A percentile compares a stretch with the other conserved stretches of the same genome.
Evolutionary conservation across 2,888 invertebrate genomes (phyloP).

Genomic region (Pyralis farinalis): DNA sequence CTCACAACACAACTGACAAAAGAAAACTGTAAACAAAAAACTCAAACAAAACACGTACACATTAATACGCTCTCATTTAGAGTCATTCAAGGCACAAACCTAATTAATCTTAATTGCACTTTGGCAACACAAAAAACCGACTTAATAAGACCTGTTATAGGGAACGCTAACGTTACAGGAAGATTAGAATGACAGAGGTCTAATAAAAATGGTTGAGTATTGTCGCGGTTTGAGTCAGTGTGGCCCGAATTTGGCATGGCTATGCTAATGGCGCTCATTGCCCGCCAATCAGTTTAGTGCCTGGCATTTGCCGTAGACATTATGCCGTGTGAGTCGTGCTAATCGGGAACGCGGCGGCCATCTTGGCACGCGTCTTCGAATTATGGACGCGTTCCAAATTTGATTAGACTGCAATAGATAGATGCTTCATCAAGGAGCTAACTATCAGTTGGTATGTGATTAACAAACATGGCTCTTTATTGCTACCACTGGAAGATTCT

Average conservation of each 20-base stretch:
- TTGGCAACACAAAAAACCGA: constrained; percentile 29
- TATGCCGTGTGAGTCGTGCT: constrained; percentile 33
- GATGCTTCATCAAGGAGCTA: constrained; percentile 1
- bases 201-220: constrained; percentile 23
- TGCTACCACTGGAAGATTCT: too few relatives aligned
- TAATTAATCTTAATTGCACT: constrained; percentile 57
- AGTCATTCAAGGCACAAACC: constrained; percentile 28
- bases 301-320: constrained; percentile 52
- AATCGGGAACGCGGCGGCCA: constrained; percentile 26
- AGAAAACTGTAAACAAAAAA: constrained; percentile 10
- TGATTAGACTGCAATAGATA: constrained; percentile 22
- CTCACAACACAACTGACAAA: constrained; percentile 6
- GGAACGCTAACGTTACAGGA: constrained; percentile 10
- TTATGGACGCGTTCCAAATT: constrained; percentile 44
- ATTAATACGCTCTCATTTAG: constrained; percentile 22
- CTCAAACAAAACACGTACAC: constrained; percentile 14
- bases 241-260: constrained; percentile 51
- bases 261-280: constrained; percentile 66
- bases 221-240: constrained; percentile 50
- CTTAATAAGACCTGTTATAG: constrained; percentile 19
- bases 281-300: constrained; percentile 65
- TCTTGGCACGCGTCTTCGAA: constrained; percentile 45
- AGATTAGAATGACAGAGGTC: constrained; percentile 25
- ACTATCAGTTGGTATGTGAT: neutral
- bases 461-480: too few relatives aligned